phyloP scores from a whole-genome alignment of 2,797 vertebrate species.

The Ispidina lecontei region DNA sequence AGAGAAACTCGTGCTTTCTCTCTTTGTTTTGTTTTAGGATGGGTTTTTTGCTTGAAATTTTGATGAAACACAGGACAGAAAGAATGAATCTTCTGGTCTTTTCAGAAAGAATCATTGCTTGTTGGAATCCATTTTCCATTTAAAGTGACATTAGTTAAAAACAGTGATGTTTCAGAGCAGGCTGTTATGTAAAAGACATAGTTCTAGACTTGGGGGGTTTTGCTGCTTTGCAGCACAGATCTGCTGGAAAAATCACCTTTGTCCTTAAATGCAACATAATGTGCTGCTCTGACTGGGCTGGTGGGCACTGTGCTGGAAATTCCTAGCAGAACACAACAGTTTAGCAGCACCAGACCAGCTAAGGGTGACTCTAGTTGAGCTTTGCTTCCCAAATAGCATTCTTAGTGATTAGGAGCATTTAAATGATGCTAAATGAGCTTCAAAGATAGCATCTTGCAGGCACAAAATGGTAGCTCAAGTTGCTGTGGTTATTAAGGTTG shows the following conservation, averaged over 20 bases:
- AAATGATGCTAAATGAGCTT: neutral
- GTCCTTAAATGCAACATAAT: neutral
- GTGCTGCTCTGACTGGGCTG: neutral
- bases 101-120: neutral
- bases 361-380: neutral
- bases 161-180: neutral
- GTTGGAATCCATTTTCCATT: neutral
- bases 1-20: neutral
- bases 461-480: neutral
- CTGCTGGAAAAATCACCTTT: neutral
- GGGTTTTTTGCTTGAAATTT: neutral
- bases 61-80: neutral
- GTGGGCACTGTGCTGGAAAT: neutral
- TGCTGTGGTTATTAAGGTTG: neutral
- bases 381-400: neutral
- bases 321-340: neutral
- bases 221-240: accelerated
- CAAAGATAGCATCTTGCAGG: neutral
- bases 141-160: neutral
- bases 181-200: neutral
- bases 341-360: slow-evolving; percentile 18
- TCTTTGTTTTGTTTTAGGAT: neutral
- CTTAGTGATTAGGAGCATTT: neutral
- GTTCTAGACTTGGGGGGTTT: neutral
- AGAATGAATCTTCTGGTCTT: neutral